Percentiles rank a stretch among this genome's conserved stretches.
Evolutionary conservation across 2,113 vertebrate species (phyloP).

Genomic region (Xenopus laevis): DNA sequence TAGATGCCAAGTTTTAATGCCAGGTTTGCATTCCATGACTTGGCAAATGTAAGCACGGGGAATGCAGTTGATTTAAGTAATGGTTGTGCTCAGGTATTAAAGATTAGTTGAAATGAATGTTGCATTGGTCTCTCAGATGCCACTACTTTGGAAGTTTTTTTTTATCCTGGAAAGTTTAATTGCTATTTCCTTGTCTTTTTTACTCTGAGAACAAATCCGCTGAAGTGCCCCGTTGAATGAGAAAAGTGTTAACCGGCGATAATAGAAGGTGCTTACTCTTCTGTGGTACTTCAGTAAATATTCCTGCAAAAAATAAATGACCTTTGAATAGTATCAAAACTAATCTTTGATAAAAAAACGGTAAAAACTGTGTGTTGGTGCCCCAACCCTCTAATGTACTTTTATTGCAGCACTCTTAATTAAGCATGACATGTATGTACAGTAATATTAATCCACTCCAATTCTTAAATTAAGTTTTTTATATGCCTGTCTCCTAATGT

Average conservation of each 20-base stretch:
- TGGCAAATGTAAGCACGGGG: slow-evolving; percentile 1
- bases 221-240: no score
- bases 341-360: background rate
- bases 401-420: background rate
- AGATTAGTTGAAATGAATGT: slow-evolving; percentile 49
- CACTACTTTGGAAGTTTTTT: slow-evolving; percentile 31
- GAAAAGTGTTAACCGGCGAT: background rate
- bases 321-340: background rate
- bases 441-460: no score
- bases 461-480: no score
- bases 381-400: background rate
- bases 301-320: background rate
- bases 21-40: no score
- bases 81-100: slow-evolving; percentile 10
- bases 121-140: slow-evolving; percentile 52
- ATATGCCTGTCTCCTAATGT: no score
- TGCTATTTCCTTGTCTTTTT: no score
- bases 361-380: background rate
- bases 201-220: no score
- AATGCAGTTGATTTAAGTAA: background rate
- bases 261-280: background rate
- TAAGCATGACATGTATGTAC: background rate
- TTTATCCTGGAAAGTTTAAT: slow-evolving; percentile 8
- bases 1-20: no score
- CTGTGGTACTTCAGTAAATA: background rate